These are phyloP conservation scores for Bombus difficillimus DNA, from an alignment of 1,140 invertebrate species.

Conservation along the genomic window DNA sequence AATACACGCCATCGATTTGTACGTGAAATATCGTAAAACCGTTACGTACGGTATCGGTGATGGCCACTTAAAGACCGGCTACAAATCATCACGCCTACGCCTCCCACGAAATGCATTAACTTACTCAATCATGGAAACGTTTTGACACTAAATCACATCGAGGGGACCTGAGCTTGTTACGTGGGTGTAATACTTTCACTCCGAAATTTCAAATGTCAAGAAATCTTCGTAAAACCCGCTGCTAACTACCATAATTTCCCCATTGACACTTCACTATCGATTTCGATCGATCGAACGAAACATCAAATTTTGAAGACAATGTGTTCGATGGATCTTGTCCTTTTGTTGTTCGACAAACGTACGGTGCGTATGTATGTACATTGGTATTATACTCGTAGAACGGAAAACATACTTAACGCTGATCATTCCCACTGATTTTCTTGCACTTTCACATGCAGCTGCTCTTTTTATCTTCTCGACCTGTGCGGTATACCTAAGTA, in stretches of 20 bases:
- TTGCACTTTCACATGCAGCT: constrained; percentile 34
- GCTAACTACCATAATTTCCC: background rate
- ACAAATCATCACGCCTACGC: constrained; percentile 54
- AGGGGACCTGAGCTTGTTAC: background rate
- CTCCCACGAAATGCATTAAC: constrained; percentile 55
- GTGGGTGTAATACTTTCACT: constrained; percentile 55
- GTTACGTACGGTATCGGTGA: constrained; percentile 41
- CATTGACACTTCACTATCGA: background rate
- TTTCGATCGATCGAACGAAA: background rate
- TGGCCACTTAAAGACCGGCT: constrained; percentile 41
- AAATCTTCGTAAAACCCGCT: constrained; percentile 13
- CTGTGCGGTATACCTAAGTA: background rate
- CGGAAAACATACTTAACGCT: constrained; percentile 20
- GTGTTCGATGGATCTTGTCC: background rate
- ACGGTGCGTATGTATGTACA: background rate
- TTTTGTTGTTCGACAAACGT: background rate
- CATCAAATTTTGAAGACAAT: background rate
- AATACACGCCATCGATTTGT: constrained; percentile 26
- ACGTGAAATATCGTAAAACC: constrained; percentile 48
- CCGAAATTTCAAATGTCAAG: constrained; percentile 50
- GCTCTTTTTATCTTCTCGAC: constrained; percentile 15
- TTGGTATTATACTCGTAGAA: background rate
- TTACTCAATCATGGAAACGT: constrained; percentile 59
- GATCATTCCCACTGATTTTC: constrained; percentile 53
- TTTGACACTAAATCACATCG: constrained; percentile 51